These are phyloP conservation scores for Peromyscus maniculatus DNA, from an alignment of 2,113 vertebrate species.

Conservation along the genomic window DNA sequence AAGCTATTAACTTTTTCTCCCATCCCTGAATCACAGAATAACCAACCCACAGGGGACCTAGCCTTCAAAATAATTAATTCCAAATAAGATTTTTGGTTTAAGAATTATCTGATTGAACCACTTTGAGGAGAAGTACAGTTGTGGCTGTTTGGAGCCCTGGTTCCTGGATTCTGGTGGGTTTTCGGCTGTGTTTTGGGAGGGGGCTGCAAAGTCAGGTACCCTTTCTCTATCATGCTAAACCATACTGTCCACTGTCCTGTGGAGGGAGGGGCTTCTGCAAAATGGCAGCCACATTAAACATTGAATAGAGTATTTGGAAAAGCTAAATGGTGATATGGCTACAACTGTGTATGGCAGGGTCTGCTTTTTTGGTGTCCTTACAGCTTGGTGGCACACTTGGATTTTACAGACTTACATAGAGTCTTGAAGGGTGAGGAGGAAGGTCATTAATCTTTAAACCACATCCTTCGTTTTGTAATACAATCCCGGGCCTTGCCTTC, in stretches of 20 bases:
- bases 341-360: accelerated
- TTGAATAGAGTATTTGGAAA: not conserved
- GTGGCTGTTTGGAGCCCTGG: not conserved
- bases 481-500: no score
- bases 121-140: slow-evolving; percentile 72
- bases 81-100: slow-evolving; percentile 83
- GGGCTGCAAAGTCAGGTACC: not conserved
- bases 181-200: not conserved
- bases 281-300: not conserved
- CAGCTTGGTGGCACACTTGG: not conserved
- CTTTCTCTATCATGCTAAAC: not conserved
- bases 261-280: not conserved
- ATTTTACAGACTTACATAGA: not conserved
- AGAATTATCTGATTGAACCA: slow-evolving; percentile 79
- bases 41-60: slow-evolving; percentile 82
- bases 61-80: slow-evolving; percentile 87
- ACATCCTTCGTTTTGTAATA: not conserved
- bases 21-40: slow-evolving; percentile 67
- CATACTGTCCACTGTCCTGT: accelerated
- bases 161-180: not conserved
- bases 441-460: not conserved
- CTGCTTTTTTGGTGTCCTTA: not conserved
- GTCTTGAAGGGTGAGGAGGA: not conserved
- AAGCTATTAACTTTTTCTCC: slow-evolving; percentile 79
- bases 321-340: no score